phyloP scores from a whole-genome alignment of 2,797 vertebrate genomes.

The Dromococcyx pavoninus region DNA sequence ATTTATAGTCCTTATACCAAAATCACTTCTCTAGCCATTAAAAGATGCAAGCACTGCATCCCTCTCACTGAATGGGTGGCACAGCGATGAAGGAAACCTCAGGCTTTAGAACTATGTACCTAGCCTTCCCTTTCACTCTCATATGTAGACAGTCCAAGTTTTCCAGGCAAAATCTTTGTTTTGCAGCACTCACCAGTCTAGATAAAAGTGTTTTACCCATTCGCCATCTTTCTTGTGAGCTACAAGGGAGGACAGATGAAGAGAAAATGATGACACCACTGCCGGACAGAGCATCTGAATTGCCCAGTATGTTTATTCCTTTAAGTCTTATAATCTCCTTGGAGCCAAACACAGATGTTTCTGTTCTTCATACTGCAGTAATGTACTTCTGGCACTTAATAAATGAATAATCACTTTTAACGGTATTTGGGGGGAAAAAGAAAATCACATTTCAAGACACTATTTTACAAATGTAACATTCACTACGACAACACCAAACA shows the following conservation, averaged over 20 bases:
- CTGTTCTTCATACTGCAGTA: neutral
- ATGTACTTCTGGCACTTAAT: constrained; percentile 19
- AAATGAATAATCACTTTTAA: constrained; percentile 31
- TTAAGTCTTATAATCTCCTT: constrained; percentile 28
- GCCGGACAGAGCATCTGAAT: constrained; percentile 12
- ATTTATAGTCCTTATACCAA: neutral
- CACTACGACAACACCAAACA: neutral
- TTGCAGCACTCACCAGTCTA: neutral
- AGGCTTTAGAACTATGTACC: neutral
- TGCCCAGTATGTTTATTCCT: neutral
- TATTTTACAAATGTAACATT: neutral
- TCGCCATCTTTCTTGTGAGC: neutral
- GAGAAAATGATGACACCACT: constrained; percentile 16
- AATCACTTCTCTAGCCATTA: neutral
- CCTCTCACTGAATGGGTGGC: neutral
- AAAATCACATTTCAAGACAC: neutral
- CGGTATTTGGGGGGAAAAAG: neutral
- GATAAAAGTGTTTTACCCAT: neutral
- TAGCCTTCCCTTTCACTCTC: neutral
- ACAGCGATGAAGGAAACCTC: neutral
- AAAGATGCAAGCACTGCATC: neutral
- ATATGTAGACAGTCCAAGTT: neutral
- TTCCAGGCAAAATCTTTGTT: neutral
- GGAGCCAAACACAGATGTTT: constrained; percentile 4
- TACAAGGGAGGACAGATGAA: neutral